These are phyloP conservation scores for Coccyzus lansbergi DNA, from an alignment of 2,797 vertebrate species.

Conservation along the genomic window DNA sequence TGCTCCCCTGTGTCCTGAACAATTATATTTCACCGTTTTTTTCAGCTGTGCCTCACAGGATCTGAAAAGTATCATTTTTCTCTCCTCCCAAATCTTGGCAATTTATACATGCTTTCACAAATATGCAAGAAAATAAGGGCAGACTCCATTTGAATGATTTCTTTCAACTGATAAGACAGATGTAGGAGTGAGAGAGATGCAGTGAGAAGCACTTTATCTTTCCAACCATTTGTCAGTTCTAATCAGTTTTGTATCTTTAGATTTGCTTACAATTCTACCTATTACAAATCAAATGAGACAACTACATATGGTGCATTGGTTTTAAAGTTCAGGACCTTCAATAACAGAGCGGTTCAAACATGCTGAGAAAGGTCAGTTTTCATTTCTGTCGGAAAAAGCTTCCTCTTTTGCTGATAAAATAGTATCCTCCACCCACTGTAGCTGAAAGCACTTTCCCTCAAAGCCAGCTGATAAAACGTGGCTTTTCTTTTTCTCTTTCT, in stretches of 20 bases:
- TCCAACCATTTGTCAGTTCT: constrained; percentile 5
- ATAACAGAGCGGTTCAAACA: neutral
- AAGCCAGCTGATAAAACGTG: neutral
- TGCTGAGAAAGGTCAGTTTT: neutral
- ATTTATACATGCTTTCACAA: neutral
- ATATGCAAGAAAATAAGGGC: constrained; percentile 18
- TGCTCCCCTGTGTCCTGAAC: neutral
- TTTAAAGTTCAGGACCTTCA: neutral
- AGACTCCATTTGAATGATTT: neutral
- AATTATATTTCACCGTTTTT: neutral
- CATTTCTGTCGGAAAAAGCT: neutral
- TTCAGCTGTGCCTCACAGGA: neutral
- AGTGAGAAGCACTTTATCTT: neutral
- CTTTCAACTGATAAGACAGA: neutral
- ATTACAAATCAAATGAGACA: neutral
- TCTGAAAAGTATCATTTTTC: neutral
- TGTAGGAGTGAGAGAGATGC: constrained; percentile 9
- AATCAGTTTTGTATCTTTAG: neutral
- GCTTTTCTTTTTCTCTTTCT: neutral
- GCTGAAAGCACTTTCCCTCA: neutral
- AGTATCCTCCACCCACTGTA: neutral
- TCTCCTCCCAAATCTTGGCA: neutral
- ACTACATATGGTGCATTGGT: neutral
- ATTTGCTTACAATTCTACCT: neutral
- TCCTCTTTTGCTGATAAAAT: neutral